phyloP scores from a whole-genome alignment of 2,888 invertebrate genomes.

The Anaspis maculata region DNA sequence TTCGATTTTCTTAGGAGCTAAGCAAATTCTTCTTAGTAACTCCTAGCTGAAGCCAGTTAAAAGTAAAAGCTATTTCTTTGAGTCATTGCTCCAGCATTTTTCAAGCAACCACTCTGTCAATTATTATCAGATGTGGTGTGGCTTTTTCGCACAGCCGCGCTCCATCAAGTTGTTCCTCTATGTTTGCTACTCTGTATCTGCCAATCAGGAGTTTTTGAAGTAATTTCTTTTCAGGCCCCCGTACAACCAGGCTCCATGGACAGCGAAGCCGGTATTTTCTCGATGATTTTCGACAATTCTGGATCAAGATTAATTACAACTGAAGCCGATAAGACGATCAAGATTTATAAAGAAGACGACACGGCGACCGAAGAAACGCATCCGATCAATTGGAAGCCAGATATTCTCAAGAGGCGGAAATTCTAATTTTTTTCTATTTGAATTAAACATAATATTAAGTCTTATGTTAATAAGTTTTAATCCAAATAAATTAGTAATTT shows the following conservation, averaged over 20 bases:
- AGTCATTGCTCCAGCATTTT: too few species aligned
- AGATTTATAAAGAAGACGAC: constrained; percentile 97
- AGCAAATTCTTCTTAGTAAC: too few species aligned
- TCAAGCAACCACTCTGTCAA: too few species aligned
- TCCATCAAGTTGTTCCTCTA: too few species aligned
- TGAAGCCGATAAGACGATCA: constrained; percentile 98
- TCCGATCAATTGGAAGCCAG: constrained; percentile 96
- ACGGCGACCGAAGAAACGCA: constrained; percentile 92
- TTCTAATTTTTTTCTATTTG: constrained; percentile 51
- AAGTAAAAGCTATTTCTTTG: too few species aligned
- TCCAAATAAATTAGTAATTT: constrained; percentile 1
- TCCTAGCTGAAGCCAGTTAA: too few species aligned
- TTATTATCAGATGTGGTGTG: too few species aligned
- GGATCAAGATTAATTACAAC: constrained; percentile 90
- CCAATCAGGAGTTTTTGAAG: too few species aligned
- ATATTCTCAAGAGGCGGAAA: constrained; percentile 85
- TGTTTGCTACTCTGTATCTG: too few species aligned
- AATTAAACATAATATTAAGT: not conserved
- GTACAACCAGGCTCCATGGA: constrained; percentile 99
- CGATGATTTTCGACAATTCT: constrained; percentile 92
- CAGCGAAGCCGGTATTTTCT: constrained; percentile 96
- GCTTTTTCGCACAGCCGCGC: too few species aligned
- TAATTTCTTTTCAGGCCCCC: constrained; percentile 69
- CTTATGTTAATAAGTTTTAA: constrained; percentile 1
- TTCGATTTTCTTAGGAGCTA: too few species aligned